A percentile compares a stretch with the other conserved stretches of the same genome.
Conservation (phyloP, 2,797 vertebrate species). For the Amphiprion clarkii region DNA sequence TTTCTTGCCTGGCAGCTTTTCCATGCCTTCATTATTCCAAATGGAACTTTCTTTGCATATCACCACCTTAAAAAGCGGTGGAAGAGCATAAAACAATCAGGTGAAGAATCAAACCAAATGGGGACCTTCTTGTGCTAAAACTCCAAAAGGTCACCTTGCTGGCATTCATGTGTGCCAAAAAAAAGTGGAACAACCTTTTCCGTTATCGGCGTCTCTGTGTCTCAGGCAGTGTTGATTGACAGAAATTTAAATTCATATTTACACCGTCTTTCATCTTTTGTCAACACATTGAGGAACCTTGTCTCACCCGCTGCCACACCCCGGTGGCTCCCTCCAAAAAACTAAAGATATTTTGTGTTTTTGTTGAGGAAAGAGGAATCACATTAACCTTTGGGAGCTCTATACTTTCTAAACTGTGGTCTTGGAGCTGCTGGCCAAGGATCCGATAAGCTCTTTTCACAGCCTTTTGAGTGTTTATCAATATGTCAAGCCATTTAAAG, state of each 20-base stretch:
- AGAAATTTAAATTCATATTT: conserved; percentile 17
- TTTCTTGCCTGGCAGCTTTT: too few relatives aligned
- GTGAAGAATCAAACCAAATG: neutral
- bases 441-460: conserved; percentile 47
- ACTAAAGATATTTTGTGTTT: conserved; percentile 18
- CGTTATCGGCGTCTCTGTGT: neutral
- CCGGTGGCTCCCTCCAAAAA: conserved; percentile 13
- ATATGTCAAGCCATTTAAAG: conserved; percentile 44
- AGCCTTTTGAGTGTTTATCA: conserved; percentile 52
- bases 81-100: neutral
- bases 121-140: neutral
- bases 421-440: conserved; percentile 8
- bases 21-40: too few relatives aligned
- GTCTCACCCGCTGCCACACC: neutral
- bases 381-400: conserved; percentile 70
- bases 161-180: neutral
- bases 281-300: conserved; percentile 1
- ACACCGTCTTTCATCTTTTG: conserved; percentile 13
- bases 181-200: neutral
- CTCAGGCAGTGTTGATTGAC: conserved; percentile 23
- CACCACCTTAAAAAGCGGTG: too few relatives aligned
- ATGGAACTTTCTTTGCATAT: too few relatives aligned
- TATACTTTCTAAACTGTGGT: conserved; percentile 41
- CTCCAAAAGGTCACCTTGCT: too few relatives aligned
- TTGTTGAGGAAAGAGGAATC: conserved; percentile 46